These are phyloP conservation scores for Paracentrotus lividus DNA, from an alignment of 53 echinoderm and acorn worm species.

Conservation along the genomic window DNA sequence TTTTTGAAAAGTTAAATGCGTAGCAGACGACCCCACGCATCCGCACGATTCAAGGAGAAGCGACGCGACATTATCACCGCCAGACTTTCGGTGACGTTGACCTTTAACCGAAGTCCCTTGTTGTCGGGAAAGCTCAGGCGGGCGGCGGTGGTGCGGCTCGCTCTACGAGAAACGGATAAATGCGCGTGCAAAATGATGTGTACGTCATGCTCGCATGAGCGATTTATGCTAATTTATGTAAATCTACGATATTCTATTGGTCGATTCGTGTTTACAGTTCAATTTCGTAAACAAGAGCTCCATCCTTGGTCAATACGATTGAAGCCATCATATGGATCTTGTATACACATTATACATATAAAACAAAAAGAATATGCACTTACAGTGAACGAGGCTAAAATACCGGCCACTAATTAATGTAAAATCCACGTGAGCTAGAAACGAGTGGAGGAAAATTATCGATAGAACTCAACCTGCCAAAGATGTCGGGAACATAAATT, in stretches of 20 bases:
- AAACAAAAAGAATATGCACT: background rate
- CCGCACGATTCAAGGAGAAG: background rate
- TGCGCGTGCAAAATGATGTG: conserved; percentile 50
- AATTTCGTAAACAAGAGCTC: conserved; percentile 42
- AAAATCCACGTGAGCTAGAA: conserved; percentile 66
- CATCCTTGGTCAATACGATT: conserved; percentile 64
- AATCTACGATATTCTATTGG: conserved; percentile 47
- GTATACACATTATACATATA: background rate
- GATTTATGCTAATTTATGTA: conserved; percentile 68
- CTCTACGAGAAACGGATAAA: conserved; percentile 18
- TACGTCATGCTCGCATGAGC: conserved; percentile 45
- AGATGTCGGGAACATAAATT: background rate
- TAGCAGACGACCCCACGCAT: conserved; percentile 6
- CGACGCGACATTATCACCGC: conserved; percentile 15
- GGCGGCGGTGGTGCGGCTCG: conserved; percentile 58
- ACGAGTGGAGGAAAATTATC: conserved; percentile 26
- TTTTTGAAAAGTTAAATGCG: no score
- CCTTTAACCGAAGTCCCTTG: conserved; percentile 4
- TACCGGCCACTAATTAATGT: conserved; percentile 59
- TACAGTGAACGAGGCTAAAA: conserved; percentile 60
- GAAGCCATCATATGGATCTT: background rate
- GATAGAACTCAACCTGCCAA: conserved; percentile 9
- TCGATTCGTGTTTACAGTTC: conserved; percentile 53
- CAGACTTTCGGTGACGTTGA: conserved; percentile 13
- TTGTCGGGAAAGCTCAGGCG: background rate